Conservation (phyloP, 2,888 invertebrate genomes). For the Leucophora obtusa region DNA sequence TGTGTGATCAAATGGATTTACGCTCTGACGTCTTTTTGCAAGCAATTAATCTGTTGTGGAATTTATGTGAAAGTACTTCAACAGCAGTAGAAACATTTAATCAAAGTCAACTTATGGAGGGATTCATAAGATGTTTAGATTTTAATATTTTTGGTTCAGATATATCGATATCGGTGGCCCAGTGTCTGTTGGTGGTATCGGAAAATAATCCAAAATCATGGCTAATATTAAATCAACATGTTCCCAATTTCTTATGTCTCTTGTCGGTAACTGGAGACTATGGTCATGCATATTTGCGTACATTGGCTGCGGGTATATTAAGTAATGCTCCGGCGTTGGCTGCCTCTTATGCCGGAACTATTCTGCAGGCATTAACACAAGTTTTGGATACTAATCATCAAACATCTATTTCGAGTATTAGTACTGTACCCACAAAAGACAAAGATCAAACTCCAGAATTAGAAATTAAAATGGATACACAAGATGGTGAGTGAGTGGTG, state of each 20-base stretch:
- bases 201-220: conserved; percentile 84
- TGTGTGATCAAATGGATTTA: conserved; percentile 79
- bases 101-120: conserved; percentile 82
- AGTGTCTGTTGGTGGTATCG: conserved; percentile 85
- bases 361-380: conserved; percentile 80
- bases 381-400: conserved; percentile 81
- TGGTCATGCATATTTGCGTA: conserved; percentile 79
- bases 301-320: conserved; percentile 79
- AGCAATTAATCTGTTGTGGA: conserved; percentile 84
- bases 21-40: conserved; percentile 84
- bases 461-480: conserved; percentile 69
- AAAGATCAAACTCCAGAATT: conserved; percentile 63
- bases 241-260: conserved; percentile 79
- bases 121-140: conserved; percentile 82
- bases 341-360: conserved; percentile 79
- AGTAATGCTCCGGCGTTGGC: conserved; percentile 77
- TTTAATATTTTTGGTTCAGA: conserved; percentile 81
- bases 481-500: conserved; percentile 66
- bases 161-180: conserved; percentile 81
- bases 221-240: conserved; percentile 79
- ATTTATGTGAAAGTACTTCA: conserved; percentile 84
- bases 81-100: conserved; percentile 83
- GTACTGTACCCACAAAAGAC: conserved; percentile 49
- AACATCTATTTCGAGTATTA: conserved; percentile 70
- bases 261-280: conserved; percentile 74